Conservation (phyloP, 2,113 vertebrate species). For the Tachycineta bicolor region DNA sequence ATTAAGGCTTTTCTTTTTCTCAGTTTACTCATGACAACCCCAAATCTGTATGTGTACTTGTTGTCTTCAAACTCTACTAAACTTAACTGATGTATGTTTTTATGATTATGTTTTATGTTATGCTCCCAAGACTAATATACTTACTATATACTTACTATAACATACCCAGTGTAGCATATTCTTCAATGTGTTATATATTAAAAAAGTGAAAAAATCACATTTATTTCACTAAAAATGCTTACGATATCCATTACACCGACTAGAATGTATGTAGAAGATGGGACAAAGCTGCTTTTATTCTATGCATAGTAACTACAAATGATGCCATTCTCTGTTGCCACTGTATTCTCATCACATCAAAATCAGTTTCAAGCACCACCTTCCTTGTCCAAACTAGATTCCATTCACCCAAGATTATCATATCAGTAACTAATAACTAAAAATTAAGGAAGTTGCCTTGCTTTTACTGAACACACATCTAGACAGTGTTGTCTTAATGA, state of each 20-base stretch:
- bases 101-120: not conserved
- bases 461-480: not conserved
- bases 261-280: not conserved
- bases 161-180: not conserved
- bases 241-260: not conserved
- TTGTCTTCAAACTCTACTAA: not conserved
- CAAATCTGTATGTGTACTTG: not conserved
- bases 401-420: not conserved
- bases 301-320: not conserved
- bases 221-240: not conserved
- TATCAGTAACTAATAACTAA: not conserved
- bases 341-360: not conserved
- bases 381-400: not conserved
- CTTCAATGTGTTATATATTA: not conserved
- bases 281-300: not conserved
- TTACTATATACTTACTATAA: not conserved
- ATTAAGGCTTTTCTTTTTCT: not conserved
- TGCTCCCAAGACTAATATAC: not conserved
- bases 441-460: not conserved
- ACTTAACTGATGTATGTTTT: not conserved
- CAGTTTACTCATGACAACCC: not conserved
- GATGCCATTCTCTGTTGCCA: not conserved
- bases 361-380: not conserved
- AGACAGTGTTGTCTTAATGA: not conserved
- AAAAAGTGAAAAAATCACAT: not conserved